phyloP scores from a whole-genome alignment of 2,113 vertebrate genomes.

The Menura novaehollandiae region DNA sequence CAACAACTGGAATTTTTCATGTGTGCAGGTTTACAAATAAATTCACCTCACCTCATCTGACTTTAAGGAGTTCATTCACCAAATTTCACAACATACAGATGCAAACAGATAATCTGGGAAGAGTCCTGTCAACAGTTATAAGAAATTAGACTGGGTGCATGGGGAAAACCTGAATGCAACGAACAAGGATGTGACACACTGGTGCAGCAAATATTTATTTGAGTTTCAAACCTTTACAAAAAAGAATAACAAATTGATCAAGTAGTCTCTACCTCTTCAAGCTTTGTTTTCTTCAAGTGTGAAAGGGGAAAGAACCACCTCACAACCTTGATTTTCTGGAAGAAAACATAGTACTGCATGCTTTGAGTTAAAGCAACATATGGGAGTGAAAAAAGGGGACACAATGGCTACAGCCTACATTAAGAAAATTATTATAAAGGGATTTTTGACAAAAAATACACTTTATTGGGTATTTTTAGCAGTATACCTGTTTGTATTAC shows the following conservation, averaged over 20 bases:
- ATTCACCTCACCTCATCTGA: neutral
- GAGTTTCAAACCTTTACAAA: neutral
- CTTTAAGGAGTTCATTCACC: neutral
- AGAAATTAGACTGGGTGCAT: neutral
- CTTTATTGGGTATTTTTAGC: neutral
- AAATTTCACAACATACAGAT: neutral
- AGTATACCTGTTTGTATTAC: neutral
- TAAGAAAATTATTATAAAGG: neutral
- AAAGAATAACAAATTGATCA: neutral
- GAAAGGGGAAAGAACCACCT: fast-evolving
- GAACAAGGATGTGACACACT: neutral
- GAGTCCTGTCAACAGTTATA: neutral
- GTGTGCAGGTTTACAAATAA: neutral
- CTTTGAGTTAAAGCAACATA: neutral
- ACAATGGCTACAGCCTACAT: fast-evolving
- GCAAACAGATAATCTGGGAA: neutral
- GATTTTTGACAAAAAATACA: neutral
- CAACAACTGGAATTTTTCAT: neutral
- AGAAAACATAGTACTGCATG: neutral
- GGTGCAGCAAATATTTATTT: neutral
- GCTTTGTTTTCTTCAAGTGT: neutral
- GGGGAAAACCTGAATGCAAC: neutral
- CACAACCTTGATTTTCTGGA: neutral
- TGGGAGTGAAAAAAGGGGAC: neutral
- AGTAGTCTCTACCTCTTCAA: neutral